Evolutionary conservation across 2,888 invertebrate genomes (phyloP), one percentile per base, ranked within the genome.

Genomic region (Criorhina ranunculi): DNA sequence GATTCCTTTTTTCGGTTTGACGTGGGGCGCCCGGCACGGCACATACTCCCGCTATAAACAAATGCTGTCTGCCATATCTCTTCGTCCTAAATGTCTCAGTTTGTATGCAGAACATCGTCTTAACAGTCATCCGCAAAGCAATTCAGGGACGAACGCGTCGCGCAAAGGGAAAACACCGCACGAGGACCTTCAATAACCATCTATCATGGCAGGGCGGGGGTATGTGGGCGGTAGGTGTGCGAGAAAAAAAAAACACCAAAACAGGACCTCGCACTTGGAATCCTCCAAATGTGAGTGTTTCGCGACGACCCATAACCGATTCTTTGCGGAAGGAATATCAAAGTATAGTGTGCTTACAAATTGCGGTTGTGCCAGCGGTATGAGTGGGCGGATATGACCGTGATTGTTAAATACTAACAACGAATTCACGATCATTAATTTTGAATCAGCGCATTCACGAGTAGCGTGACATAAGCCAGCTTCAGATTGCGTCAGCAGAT

Each of bases 371-470:
- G 33, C 37, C 44, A 0, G 33, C 3, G 33, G 66, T 29, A 29
- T 35, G 59, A 31, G 42, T 55, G 49, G 12, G 35, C 24, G 37
- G 51, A 29, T 44, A 51, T 51, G 44, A 5, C 12, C 37, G 70
- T 78, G 72, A 79, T 79, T 79, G 72, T 72, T 79, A 79, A 79
- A 57, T 79, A 66, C 79, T 62, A 9, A 64, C 64, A 72, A 51
- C 79, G 44, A 66, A 72, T 79, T 79, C 72, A 66, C 79, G 72
- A 79, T 79, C 72, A 72, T 79, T 72, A 79, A 79, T 79, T 64
- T 79, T 72, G 49, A 72, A 79, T 79, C 72, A 72, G 60, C 60
- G 53, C 37, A 55, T 64, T 70, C 69, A 31, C 62, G 35, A n/a
- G 19, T 37, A 44, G 55, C 69, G 46, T 78, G 77, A 55, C 62